Conservation (phyloP, 2,113 vertebrate genomes). For the Carassius auratus region DNA sequence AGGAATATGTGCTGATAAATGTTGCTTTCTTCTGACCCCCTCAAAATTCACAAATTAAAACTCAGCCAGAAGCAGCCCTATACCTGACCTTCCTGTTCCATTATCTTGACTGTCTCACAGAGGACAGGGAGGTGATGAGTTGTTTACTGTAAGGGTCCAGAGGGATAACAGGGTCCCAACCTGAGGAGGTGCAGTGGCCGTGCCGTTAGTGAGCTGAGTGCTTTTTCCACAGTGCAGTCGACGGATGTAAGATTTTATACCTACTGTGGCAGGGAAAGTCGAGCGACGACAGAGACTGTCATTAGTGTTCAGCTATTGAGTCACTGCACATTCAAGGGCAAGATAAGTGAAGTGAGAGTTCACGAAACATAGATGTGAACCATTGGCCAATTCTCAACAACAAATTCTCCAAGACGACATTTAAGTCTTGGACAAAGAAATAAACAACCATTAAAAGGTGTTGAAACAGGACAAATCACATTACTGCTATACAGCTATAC, state of each 20-base stretch:
- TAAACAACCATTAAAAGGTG: conserved; percentile 15
- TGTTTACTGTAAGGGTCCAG: conserved; percentile 26
- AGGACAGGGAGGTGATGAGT: conserved; percentile 30
- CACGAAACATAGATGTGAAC: conserved; percentile 42
- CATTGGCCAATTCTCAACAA: conserved; percentile 26
- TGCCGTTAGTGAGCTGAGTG: conserved; percentile 13
- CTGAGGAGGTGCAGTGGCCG: not conserved
- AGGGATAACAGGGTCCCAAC: conserved; percentile 13
- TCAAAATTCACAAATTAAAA: not conserved
- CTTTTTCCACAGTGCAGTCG: not conserved
- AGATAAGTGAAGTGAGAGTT: conserved; percentile 61
- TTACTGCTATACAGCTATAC: not conserved
- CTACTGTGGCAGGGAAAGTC: conserved; percentile 22
- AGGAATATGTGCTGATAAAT: not conserved
- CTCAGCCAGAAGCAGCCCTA: conserved; percentile 1
- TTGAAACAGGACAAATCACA: not conserved
- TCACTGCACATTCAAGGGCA: conserved; percentile 72
- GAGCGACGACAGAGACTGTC: conserved; percentile 4
- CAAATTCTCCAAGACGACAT: conserved; percentile 22
- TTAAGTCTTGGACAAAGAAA: conserved; percentile 16
- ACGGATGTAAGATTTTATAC: conserved; percentile 34
- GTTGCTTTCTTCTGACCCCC: not conserved
- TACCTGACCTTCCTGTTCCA: conserved; percentile 13
- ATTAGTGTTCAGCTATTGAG: conserved; percentile 61
- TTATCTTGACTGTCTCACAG: conserved; percentile 1